phyloP scores from a whole-genome alignment of 2,888 invertebrate genomes.

The Pseudolycoriella hygida region DNA sequence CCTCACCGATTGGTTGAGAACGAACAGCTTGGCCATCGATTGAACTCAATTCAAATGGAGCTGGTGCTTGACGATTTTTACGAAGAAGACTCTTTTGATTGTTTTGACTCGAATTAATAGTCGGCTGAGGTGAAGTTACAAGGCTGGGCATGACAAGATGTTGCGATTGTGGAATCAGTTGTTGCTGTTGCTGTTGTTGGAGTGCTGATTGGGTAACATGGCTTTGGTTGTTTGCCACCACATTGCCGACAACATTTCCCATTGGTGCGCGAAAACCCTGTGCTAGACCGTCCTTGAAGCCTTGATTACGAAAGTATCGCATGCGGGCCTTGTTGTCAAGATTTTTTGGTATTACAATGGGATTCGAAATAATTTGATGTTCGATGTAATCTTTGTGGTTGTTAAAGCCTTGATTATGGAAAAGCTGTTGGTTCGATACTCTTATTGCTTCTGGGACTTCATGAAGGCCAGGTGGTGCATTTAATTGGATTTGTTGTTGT shows the following conservation, averaged over 20 bases:
- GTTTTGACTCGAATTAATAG: conserved; percentile 2
- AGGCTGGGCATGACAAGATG: background rate
- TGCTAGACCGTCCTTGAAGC: conserved; percentile 24
- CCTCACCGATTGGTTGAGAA: conserved; percentile 31
- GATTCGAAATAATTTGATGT: conserved; percentile 16
- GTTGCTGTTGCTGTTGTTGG: background rate
- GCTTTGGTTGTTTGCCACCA: too few relatives aligned
- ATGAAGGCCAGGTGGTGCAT: conserved; percentile 32
- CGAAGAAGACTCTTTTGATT: conserved; percentile 21
- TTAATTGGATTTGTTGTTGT: conserved; percentile 25
- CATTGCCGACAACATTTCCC: too few relatives aligned
- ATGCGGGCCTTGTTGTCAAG: conserved; percentile 19
- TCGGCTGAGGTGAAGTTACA: background rate
- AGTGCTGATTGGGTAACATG: background rate
- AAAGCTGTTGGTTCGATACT: conserved; percentile 33
- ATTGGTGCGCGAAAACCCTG: conserved; percentile 12
- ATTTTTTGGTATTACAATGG: conserved; percentile 15
- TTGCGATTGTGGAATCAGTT: background rate
- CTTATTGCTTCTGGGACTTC: conserved; percentile 41
- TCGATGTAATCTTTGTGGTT: conserved; percentile 19
- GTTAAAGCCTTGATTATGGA: conserved; percentile 19
- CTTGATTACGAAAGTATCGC: conserved; percentile 26
- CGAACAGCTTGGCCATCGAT: conserved; percentile 23
- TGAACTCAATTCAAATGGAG: conserved; percentile 21
- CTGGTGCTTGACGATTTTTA: conserved; percentile 24